These are phyloP conservation scores for Labeo rohita DNA, from an alignment of 2,113 vertebrate genomes.

Conservation along the genomic window DNA sequence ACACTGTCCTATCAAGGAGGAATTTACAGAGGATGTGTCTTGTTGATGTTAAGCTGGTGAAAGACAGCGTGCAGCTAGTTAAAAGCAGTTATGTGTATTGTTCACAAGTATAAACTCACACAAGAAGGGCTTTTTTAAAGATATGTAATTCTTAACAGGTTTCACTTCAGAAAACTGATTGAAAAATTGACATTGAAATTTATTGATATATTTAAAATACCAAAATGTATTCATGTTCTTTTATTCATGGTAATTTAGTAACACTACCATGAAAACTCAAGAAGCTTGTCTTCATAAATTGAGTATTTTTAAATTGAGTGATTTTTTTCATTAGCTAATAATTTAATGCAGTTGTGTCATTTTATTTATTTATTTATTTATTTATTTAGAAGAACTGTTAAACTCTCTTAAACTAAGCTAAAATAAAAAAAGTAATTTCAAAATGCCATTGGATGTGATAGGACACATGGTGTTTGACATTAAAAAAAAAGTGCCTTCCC, in stretches of 20 bases:
- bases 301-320: not conserved
- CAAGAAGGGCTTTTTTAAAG: not conserved
- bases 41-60: conserved; percentile 16
- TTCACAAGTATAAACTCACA: not conserved
- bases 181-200: not conserved
- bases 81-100: not conserved
- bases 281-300: not conserved
- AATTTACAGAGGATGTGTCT: conserved; percentile 39
- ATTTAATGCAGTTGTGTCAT: not conserved
- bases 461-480: no score
- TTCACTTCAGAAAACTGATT: not conserved
- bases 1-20: conserved; percentile 44
- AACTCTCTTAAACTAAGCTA: not conserved
- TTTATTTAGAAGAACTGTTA: not conserved
- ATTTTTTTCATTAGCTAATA: not conserved
- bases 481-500: no score
- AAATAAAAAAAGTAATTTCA: not conserved
- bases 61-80: conserved; percentile 40
- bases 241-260: conserved; percentile 11
- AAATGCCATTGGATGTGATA: no score
- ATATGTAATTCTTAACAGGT: not conserved
- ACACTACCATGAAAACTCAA: not conserved
- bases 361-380: not conserved
- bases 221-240: not conserved
- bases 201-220: conserved; percentile 3